Evolutionary conservation across 1,140 invertebrate species (phyloP).

Genomic region (Polyergus mexicanus): DNA sequence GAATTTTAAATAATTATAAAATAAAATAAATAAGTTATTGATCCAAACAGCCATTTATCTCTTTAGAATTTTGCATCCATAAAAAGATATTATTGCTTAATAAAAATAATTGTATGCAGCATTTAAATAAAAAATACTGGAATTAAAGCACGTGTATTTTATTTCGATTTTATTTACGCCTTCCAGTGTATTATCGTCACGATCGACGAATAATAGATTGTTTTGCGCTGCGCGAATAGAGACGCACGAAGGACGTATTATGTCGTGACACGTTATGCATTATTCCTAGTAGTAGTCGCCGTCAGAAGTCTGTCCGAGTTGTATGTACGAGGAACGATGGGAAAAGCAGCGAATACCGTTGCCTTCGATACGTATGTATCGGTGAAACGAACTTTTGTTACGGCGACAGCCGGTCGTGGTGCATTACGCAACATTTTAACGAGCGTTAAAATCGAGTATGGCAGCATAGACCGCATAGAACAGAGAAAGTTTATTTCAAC

Average conservation of each 20-base stretch:
- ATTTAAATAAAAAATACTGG: not conserved
- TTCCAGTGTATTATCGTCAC: constrained; percentile 49
- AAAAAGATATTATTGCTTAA: not conserved
- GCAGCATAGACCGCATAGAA: not conserved
- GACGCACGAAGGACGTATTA: constrained; percentile 79
- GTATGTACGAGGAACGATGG: constrained; percentile 80
- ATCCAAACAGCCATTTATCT: not conserved
- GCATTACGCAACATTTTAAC: constrained; percentile 53
- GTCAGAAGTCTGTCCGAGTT: constrained; percentile 74
- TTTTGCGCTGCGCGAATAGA: constrained; percentile 69
- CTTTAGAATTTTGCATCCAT: too few relatives aligned
- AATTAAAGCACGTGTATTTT: not conserved
- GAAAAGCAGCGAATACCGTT: constrained; percentile 82
- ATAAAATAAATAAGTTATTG: not conserved
- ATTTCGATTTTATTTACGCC: constrained; percentile 39
- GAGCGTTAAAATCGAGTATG: constrained; percentile 6
- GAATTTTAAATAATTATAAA: constrained; percentile 6
- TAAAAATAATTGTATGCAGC: not conserved
- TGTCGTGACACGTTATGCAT: constrained; percentile 82
- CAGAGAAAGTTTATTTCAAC: constrained; percentile 24
- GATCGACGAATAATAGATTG: constrained; percentile 73
- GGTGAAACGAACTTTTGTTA: constrained; percentile 71
- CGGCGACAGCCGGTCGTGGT: constrained; percentile 78
- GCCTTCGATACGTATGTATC: constrained; percentile 65
- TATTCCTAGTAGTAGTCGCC: constrained; percentile 77